Evolutionary conservation across 1,140 invertebrate genomes (phyloP), one percentile per base, ranked within the genome.

Genomic region (Armadillidium nasatum): DNA sequence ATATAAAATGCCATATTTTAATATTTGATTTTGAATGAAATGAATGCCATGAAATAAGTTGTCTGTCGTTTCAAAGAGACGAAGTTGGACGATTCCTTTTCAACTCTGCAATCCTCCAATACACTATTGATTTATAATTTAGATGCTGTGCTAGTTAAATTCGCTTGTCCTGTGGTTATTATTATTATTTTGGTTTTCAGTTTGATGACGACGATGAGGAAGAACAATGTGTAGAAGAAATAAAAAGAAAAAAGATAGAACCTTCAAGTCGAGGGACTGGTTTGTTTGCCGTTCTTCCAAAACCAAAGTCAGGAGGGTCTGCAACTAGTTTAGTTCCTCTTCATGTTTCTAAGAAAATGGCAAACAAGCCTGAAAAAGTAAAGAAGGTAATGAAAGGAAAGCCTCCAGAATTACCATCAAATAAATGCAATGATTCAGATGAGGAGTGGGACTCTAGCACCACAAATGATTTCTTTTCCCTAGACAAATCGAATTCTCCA

Each of bases 191-290:
- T 60, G 54, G 0, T 13, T 79, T 77, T 23, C 77, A 81, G 80
- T 79, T 81, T 78, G 73, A 73, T 50, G 79, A 77, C 66, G 79
- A 80, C 23, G 79, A 81, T 13, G 77, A 78, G 0, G 80, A 79
- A 0, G 77, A 79, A 33, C 75, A 79, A 7, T 76, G 72, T 33
- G 70, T 70, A 54, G 45, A 70, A 10, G 73, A 76, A 22, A 60
- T 66, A 33, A 44, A 71, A 21, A 54, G 22, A 45, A 79, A 76
- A 60, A 76, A 79, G 46, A 7, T 74, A 21, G 54, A 72, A 72
- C 77, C 80, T 7, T 81, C 80, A 0, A 50, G 45, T 43, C n/a
- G 44, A 10, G 80, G 80, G 21, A 79, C 72, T 54, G 81, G 81
- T 13, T 79, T 82, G 66, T 80, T 82, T 60, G 73, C 81, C 11